phyloP scores from a whole-genome alignment of 2,113 vertebrate species.

The Vidua chalybeata region DNA sequence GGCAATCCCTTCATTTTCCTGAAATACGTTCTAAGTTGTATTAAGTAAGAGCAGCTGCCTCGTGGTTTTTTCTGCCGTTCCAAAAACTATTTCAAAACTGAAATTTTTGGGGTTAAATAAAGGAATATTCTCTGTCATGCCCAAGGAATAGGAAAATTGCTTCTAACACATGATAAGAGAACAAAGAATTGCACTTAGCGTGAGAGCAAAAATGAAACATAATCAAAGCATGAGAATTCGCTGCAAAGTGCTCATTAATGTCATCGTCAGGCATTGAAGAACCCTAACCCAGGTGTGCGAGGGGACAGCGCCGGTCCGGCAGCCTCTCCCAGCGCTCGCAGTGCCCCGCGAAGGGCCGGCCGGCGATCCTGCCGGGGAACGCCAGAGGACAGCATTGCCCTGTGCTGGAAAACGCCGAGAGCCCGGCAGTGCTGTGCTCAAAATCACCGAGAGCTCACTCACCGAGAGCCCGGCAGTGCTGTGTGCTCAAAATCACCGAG shows the following conservation, averaged over 20 bases:
- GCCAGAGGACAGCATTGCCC: background rate
- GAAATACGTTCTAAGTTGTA: background rate
- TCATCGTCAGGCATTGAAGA: background rate
- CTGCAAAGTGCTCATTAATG: background rate
- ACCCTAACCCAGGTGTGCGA: accelerated
- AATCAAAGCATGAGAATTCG: accelerated
- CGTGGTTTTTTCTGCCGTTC: accelerated
- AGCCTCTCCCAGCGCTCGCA: background rate
- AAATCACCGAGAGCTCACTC: too few species aligned
- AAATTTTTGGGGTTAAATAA: background rate
- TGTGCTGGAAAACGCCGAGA: background rate
- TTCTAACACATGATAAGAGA: background rate
- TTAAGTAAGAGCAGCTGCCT: background rate
- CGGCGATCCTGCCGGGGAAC: background rate
- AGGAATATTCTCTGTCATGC: background rate
- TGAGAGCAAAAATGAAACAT: accelerated
- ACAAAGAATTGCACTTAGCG: background rate
- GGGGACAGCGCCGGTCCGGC: accelerated
- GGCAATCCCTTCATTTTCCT: background rate
- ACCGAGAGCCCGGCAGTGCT: too few species aligned
- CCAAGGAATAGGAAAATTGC: background rate
- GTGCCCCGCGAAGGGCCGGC: background rate
- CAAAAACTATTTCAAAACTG: background rate
- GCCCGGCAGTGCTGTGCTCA: too few species aligned
- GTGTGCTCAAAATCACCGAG: too few species aligned